Conservation (phyloP, 1,140 invertebrate species). For the Lethrus apterus region DNA sequence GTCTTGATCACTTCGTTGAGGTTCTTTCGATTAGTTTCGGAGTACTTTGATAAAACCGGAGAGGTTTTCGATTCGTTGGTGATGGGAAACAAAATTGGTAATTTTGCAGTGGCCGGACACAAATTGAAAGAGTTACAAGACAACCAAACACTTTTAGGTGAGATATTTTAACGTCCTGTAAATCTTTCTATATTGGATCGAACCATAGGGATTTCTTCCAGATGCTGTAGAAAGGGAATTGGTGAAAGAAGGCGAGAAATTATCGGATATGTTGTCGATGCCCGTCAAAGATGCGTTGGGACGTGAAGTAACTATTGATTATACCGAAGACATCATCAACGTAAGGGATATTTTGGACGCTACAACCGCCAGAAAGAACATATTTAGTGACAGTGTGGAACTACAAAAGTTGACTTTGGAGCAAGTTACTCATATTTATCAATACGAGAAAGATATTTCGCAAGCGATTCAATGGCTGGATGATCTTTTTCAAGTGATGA, state of each 20-base stretch:
- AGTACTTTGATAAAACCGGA: constrained; percentile 60
- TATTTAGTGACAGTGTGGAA: constrained; percentile 62
- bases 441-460: constrained; percentile 67
- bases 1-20: constrained; percentile 67
- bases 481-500: constrained; percentile 63
- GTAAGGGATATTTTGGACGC: constrained; percentile 60
- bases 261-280: constrained; percentile 71
- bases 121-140: constrained; percentile 51
- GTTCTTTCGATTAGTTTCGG: constrained; percentile 68
- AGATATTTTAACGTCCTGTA: constrained; percentile 34
- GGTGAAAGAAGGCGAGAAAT: constrained; percentile 67
- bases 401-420: constrained; percentile 67
- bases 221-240: constrained; percentile 59
- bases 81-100: constrained; percentile 50
- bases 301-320: constrained; percentile 64
- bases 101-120: constrained; percentile 47
- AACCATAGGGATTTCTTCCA: constrained; percentile 32
- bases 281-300: constrained; percentile 73
- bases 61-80: constrained; percentile 60
- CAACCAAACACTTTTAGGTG: constrained; percentile 48
- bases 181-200: constrained; percentile 15
- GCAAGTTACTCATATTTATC: constrained; percentile 64
- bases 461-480: constrained; percentile 69
- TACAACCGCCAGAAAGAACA: constrained; percentile 55
- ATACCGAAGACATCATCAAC: constrained; percentile 62